These are phyloP conservation scores for Hycleus phaleratus DNA, from an alignment of 1,140 invertebrate genomes.

Conservation along the genomic window DNA sequence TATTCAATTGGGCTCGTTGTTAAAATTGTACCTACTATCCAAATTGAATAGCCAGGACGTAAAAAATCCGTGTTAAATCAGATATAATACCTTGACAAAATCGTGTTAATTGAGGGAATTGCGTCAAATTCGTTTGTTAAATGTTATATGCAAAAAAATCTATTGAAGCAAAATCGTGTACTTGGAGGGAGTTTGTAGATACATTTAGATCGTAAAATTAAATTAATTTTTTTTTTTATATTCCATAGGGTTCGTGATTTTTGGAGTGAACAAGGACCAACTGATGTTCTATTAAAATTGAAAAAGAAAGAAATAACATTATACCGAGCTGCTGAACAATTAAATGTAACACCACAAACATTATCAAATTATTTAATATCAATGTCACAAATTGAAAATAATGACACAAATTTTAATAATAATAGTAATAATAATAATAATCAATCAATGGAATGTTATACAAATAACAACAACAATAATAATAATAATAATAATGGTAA, in stretches of 20 bases:
- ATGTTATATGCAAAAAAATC: no score
- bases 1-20: no score
- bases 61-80: no score
- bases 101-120: no score
- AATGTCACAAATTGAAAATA: constrained; percentile 46
- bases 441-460: constrained; percentile 5
- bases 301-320: constrained; percentile 63
- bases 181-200: no score
- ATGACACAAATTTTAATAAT: constrained; percentile 41
- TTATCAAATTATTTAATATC: constrained; percentile 61
- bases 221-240: constrained; percentile 6
- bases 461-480: constrained; percentile 40
- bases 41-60: no score
- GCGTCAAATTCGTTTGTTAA: no score
- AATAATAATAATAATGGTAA: constrained; percentile 29
- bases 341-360: constrained; percentile 65
- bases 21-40: no score
- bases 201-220: no score
- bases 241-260: constrained; percentile 60
- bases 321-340: constrained; percentile 60
- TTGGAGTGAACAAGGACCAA: constrained; percentile 65
- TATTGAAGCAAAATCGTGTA: no score
- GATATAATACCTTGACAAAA: no score
- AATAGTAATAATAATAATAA: constrained; percentile 5
- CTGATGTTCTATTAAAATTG: constrained; percentile 60